phyloP scores from a whole-genome alignment of 2,797 vertebrate genomes.

The Pantherophis vulpinus region DNA sequence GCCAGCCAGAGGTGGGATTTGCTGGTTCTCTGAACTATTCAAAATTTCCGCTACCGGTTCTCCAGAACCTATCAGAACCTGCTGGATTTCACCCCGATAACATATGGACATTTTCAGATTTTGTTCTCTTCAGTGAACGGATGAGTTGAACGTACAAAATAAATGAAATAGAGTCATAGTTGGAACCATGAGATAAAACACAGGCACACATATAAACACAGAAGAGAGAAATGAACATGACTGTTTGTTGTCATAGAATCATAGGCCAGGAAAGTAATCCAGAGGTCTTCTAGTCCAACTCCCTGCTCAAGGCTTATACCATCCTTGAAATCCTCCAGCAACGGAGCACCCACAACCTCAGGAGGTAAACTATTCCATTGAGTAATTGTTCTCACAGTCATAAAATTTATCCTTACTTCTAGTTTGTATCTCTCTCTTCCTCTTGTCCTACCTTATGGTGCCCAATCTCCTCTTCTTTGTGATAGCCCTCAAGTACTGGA shows the following conservation, averaged over 20 bases:
- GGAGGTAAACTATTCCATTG: not conserved
- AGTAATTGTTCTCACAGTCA: not conserved
- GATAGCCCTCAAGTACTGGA: not conserved
- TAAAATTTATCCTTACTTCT: not conserved
- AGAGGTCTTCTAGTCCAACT: not conserved
- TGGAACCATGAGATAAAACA: not conserved
- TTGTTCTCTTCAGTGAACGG: not conserved
- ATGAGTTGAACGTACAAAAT: not conserved
- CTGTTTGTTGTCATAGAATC: not conserved
- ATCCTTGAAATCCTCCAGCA: not conserved
- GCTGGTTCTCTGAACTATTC: too few relatives aligned
- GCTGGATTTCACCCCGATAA: too few relatives aligned
- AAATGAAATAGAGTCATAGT: not conserved
- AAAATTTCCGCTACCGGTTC: too few relatives aligned
- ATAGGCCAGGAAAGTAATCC: not conserved
- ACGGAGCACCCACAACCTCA: not conserved
- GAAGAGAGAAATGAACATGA: not conserved
- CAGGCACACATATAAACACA: not conserved
- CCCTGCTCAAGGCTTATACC: not conserved
- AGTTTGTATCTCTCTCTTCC: not conserved
- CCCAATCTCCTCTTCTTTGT: not conserved
- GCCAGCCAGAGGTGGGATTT: too few relatives aligned
- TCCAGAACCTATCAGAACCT: too few relatives aligned
- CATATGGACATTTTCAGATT: not conserved
- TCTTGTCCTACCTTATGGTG: not conserved